Base-by-base conservation (phyloP, 1,140 invertebrate species). In the Drosophila ogumai region DNA sequence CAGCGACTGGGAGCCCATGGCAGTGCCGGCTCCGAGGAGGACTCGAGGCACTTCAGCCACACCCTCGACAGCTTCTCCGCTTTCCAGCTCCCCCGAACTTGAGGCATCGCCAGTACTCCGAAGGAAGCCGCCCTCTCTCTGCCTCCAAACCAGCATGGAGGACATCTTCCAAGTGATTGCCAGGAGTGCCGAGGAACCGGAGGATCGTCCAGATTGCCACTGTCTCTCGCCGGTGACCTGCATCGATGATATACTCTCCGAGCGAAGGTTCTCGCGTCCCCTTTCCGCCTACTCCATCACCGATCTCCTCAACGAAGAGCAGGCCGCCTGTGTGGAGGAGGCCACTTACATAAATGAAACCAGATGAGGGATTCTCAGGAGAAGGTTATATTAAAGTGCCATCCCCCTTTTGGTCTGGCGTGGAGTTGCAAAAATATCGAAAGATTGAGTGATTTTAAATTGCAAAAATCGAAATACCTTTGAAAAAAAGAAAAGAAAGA, bases 231-330 rank as follows among this genome's bases (percentile, higher is more conserved):
- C 91, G 6, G 87, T 92, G 31, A 91, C 91, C 74, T 71, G 90
- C 52, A 91, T 92, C 54, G 91, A 92, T 40, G 91, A 92, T 8
- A 92, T 92, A 32, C 69, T 92, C 43, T 91, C 90, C 19, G 81
- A 92, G 56, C 73, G 90, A 0, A 32, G 91, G 6, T 77, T 92
- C 36, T 92, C 91, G 0, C 65, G 91, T 0, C 79, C 90, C 0
- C 40, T 92, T 0, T 92, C 91, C 9, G 87, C 91, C 10, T 92
- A 92, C 64, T 92, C 91, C 71, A 92, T 92, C 36, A 91, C 84
- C 12, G 91, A 92, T 79, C 67, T 92, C 41, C 73, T 92, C 3
- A 82, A 87, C 72, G 82, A 91, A 54, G 91, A 92, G 69, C 84
- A 79, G 59, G 63, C 68, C 32, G 47, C 52, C 44, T 69, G 61